Evolutionary conservation across 2,113 vertebrate genomes (phyloP).

Genomic region (Protobothrops mucrosquamatus): DNA sequence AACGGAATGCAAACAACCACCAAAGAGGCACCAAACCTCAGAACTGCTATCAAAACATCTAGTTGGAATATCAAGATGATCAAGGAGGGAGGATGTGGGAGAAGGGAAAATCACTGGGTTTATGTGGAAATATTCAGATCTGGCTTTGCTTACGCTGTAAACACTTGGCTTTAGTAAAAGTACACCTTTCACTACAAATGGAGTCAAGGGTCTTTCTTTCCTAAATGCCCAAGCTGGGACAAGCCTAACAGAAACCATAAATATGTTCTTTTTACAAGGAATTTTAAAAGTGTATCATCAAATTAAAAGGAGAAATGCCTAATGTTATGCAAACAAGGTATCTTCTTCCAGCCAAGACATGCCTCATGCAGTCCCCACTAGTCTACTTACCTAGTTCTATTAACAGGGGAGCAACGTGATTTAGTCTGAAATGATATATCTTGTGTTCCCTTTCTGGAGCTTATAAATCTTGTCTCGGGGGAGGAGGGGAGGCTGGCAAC

Average conservation of each 20-base stretch:
- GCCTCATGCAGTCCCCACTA: background rate
- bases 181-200: background rate
- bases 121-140: background rate
- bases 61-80: background rate
- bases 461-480: background rate
- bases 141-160: background rate
- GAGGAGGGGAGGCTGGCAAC: background rate
- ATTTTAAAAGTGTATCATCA: background rate
- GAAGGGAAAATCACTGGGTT: background rate
- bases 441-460: background rate
- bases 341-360: background rate
- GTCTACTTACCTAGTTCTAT: background rate
- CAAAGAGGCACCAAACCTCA: background rate
- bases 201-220: background rate
- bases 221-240: background rate
- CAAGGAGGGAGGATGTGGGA: background rate
- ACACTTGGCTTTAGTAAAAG: background rate
- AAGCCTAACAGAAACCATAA: background rate
- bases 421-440: background rate
- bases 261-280: background rate
- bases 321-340: background rate
- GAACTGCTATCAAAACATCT: background rate
- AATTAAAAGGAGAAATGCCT: background rate
- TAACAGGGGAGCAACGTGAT: background rate
- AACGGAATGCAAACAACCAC: background rate